Percentiles rank a stretch among this genome's conserved stretches.
phyloP scores from a whole-genome alignment of 2,113 vertebrate genomes.

The Colossoma macropomum region DNA sequence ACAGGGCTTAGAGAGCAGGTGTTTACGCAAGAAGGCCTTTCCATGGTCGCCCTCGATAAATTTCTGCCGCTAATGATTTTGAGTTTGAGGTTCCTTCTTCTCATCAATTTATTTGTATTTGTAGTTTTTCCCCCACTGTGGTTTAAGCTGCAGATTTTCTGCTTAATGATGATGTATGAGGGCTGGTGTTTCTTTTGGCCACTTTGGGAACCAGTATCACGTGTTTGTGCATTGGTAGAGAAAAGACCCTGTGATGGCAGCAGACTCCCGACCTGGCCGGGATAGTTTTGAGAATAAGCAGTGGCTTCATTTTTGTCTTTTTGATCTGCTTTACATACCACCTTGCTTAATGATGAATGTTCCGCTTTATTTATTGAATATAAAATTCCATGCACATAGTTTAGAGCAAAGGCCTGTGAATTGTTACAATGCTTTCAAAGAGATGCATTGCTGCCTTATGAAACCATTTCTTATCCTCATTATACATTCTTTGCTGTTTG shows the following conservation, averaged over 20 bases:
- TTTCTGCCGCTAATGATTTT: constrained; percentile 56
- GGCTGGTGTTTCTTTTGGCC: constrained; percentile 50
- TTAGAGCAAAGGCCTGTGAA: background rate
- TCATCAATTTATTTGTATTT: constrained; percentile 65
- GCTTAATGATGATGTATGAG: constrained; percentile 46
- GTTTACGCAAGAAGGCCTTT: constrained; percentile 62
- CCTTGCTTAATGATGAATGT: constrained; percentile 17
- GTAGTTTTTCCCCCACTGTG: constrained; percentile 47
- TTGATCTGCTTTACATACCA: constrained; percentile 3
- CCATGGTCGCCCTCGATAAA: constrained; percentile 69
- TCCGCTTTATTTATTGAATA: constrained; percentile 37
- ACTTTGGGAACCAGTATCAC: background rate
- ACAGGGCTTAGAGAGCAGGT: constrained; percentile 30
- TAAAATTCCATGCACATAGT: constrained; percentile 21
- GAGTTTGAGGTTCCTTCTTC: constrained; percentile 64
- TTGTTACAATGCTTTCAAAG: background rate
- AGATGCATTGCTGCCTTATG: constrained; percentile 24
- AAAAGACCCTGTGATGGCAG: constrained; percentile 18
- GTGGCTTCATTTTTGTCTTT: constrained; percentile 2
- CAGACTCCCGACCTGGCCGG: constrained; percentile 18
- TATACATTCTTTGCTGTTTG: constrained; percentile 32
- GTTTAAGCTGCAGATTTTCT: constrained; percentile 28
- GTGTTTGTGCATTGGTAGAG: constrained; percentile 6
- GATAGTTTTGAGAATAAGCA: constrained; percentile 30
- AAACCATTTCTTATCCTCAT: constrained; percentile 7